Percentiles rank a stretch among this genome's conserved stretches.
phyloP scores from a whole-genome alignment of 1,140 invertebrate genomes.

The Philotrypesis tridentata region DNA sequence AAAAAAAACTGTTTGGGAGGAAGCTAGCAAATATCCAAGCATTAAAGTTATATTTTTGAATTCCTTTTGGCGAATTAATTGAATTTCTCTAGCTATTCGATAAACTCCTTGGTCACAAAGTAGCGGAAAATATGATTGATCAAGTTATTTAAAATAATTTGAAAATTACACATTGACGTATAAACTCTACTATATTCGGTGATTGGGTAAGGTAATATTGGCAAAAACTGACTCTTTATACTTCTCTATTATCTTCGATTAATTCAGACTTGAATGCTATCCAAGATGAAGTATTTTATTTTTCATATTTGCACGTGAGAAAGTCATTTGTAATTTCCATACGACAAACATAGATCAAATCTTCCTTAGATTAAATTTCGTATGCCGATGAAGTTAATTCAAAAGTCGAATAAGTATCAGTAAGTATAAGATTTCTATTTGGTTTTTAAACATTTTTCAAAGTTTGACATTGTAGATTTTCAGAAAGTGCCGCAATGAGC shows the following conservation, averaged over 20 bases:
- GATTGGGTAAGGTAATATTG: constrained; percentile 28
- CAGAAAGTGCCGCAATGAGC: no score
- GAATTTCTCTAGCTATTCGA: constrained; percentile 28
- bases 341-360: constrained; percentile 29
- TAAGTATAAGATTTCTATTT: not conserved
- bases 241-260: not conserved
- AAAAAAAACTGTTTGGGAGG: no score
- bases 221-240: constrained; percentile 37
- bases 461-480: constrained; percentile 13
- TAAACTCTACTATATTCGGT: constrained; percentile 38
- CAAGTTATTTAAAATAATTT: constrained; percentile 31
- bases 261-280: constrained; percentile 26
- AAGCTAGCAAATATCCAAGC: constrained; percentile 15
- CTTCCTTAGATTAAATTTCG: not conserved
- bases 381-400: not conserved
- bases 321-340: constrained; percentile 4
- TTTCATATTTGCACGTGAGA: not conserved
- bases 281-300: constrained; percentile 5
- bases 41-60: constrained; percentile 14
- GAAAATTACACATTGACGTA: constrained; percentile 36
- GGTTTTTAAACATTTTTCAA: constrained; percentile 9
- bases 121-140: constrained; percentile 36
- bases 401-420: not conserved
- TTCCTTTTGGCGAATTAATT: not conserved
- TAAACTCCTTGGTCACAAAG: constrained; percentile 46